Evolutionary conservation across 2,888 invertebrate species (phyloP), one percentile per base, ranked within the genome.

Genomic region (Ypsolopha sequella): DNA sequence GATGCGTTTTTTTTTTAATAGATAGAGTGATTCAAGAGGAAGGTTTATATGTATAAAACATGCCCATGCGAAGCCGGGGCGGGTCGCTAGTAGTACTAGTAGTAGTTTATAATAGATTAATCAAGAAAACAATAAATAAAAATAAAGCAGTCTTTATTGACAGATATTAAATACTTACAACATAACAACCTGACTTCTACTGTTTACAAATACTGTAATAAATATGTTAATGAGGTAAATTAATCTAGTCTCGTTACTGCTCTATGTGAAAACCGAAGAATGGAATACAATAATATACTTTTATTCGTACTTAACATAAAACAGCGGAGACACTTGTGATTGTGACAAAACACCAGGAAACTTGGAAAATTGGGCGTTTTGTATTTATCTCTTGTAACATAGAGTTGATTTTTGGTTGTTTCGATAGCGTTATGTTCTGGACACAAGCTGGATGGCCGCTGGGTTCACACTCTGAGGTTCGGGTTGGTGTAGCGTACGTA

Each of bases 401-500:
- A 4, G 38, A 39, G 39, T 10, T 39, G 10, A 10, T 10, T 39
- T 11, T 39, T 39, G 11, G 39, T 1, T 11, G 39, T 39, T 10
- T 39, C 11, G 10, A 39, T 10, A 39, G 11, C 7, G 6, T 11
- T 10, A 6, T 9, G 39, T 11, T 39, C 10, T 39, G 9, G 24
- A 24, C 24, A 24, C 24, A 24, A 24, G 24, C 39, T 39, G 6
- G n/a, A 39, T 6, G 43, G 13, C 34, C 6, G 6, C 9, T 9
- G 9, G 10, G 10, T 50, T 82, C 89, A 94, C 67, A 94, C 88
- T 70, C 92, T 89, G 61, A 94, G 80, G 69, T 92, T 92, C 41
- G 95, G 95, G 77, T 94, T 94, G 58, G 92, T 93, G 77, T 92
- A 93, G 61, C 92, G 89, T 54, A 95, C 93, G 77, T 95, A 95